These are phyloP conservation scores for Mellilla xanthometata DNA, from an alignment of 2,888 invertebrate genomes.

Conservation along the genomic window DNA sequence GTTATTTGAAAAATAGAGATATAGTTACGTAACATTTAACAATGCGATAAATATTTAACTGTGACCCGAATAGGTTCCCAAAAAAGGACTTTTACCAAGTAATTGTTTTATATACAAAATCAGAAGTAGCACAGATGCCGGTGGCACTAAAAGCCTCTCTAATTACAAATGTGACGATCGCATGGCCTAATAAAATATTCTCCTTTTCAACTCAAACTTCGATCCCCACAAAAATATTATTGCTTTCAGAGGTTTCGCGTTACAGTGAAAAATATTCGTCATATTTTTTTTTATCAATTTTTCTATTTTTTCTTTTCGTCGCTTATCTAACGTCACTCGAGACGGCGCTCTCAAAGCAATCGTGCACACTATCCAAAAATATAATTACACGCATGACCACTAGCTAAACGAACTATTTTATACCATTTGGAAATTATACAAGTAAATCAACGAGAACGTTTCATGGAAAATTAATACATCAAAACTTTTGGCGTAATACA, in stretches of 20 bases:
- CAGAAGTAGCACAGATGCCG: slow-evolving; percentile 56
- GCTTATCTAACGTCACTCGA: slow-evolving; percentile 42
- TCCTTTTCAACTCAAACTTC: slow-evolving; percentile 61
- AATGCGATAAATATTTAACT: too few relatives aligned
- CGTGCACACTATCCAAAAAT: slow-evolving; percentile 79
- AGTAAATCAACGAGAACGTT: slow-evolving; percentile 61
- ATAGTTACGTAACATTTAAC: too few relatives aligned
- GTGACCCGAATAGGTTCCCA: too few relatives aligned
- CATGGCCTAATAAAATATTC: slow-evolving; percentile 72
- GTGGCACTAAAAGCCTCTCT: slow-evolving; percentile 66
- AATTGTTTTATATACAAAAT: slow-evolving; percentile 20
- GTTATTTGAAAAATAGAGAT: too few relatives aligned
- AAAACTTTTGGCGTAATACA: slow-evolving; percentile 81
- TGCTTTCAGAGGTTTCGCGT: slow-evolving; percentile 73
- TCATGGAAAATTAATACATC: slow-evolving; percentile 80
- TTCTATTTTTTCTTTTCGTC: slow-evolving; percentile 39
- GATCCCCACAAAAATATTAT: slow-evolving; percentile 78
- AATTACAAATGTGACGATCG: slow-evolving; percentile 66
- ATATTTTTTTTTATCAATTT: slow-evolving; percentile 33
- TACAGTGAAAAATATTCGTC: slow-evolving; percentile 69
- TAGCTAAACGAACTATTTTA: slow-evolving; percentile 77
- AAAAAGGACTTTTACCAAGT: too few relatives aligned
- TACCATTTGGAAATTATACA: slow-evolving; percentile 34
- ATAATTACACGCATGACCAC: slow-evolving; percentile 70
- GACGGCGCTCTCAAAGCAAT: slow-evolving; percentile 69